Base-by-base conservation (phyloP, 2,888 invertebrate genomes). In the Drosophila subsilvestris region DNA sequence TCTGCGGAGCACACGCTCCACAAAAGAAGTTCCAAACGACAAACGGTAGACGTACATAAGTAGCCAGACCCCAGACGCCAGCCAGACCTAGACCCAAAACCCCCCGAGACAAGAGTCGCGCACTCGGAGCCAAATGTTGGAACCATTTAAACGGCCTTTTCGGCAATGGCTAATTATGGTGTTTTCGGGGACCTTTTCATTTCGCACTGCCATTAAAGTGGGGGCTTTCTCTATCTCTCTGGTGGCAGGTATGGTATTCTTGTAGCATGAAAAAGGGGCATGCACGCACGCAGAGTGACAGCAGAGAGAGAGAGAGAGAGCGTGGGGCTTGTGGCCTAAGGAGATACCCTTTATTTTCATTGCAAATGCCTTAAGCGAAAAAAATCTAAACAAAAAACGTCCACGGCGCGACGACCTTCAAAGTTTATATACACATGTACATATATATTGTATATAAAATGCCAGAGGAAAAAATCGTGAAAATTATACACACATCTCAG, bases 351-450 rank as follows among this genome's bases (percentile, higher is more conserved):
- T 59, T 60, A 66, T 73, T 82, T 76, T 82, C 75, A 86, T 80
- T 86, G 75, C 79, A 86, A 86, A 79, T 72, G 83, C 68, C 74
- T 74, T 6, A 14, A 73, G 68, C 81, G 70, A 76, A 37, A 27
- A 27, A 37, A 86, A 84, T 78, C 87, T 86, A 88, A 88, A 88
- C 85, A 88, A 88, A 86, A 68, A 73, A 61, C 37, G 56, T 86
- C 78, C 53, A 83, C 68, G 72, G 80, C 82, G 57, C 61, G 76
- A 68, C 67, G 85, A 85, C 85, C 85, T 85, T 85, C 85, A 89
- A 63, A 80, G 86, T 86, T 70, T 82, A 89, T 89, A n/a, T n/a
- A n/a, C n/a, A n/a, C n/a, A n/a, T n/a, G n/a, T n/a, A 87, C 85
- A 79, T 77, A 76, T 57, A 61, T 49, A n/a, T 48, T 65, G 45